Evolutionary conservation across 2,888 invertebrate genomes (phyloP).

Genomic region (Trachelus tabidus): DNA sequence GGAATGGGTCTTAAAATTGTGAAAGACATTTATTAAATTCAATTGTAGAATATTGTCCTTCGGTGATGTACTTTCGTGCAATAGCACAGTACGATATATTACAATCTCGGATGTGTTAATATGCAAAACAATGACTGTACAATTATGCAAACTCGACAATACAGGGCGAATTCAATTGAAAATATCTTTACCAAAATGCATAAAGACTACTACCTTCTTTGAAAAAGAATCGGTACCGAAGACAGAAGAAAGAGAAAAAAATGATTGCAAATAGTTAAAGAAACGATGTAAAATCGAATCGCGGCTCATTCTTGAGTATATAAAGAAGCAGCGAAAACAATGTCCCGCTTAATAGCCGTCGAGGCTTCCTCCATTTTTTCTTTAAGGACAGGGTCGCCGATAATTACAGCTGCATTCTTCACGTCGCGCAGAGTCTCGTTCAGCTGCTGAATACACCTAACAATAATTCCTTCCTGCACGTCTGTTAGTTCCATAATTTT

Average conservation of each 20-base stretch:
- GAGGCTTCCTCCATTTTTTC: slow-evolving; percentile 97
- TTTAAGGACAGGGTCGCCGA: slow-evolving; percentile 91
- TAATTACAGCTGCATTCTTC: slow-evolving; percentile 90
- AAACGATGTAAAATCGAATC: neutral
- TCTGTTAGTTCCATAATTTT: slow-evolving; percentile 94
- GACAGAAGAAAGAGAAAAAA: slow-evolving; percentile 1
- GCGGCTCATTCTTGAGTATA: slow-evolving; percentile 74
- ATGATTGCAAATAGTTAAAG: neutral
- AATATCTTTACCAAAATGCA: too few species aligned
- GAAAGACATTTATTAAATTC: neutral
- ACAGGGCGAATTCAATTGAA: too few species aligned
- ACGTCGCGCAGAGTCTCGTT: slow-evolving; percentile 93
- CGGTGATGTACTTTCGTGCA: neutral
- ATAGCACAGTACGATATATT: neutral
- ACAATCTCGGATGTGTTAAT: neutral
- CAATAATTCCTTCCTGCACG: slow-evolving; percentile 97
- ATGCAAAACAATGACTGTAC: neutral
- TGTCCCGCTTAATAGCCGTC: slow-evolving; percentile 92
- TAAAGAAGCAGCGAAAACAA: slow-evolving; percentile 96
- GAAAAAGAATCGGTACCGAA: neutral
- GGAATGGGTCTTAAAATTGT: neutral
- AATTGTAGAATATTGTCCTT: neutral
- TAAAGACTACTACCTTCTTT: too few species aligned
- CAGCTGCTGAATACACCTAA: slow-evolving; percentile 95
- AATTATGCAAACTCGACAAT: neutral